Evolutionary conservation across 2,888 invertebrate genomes (phyloP).

Genomic region (Stratiomys singularior): DNA sequence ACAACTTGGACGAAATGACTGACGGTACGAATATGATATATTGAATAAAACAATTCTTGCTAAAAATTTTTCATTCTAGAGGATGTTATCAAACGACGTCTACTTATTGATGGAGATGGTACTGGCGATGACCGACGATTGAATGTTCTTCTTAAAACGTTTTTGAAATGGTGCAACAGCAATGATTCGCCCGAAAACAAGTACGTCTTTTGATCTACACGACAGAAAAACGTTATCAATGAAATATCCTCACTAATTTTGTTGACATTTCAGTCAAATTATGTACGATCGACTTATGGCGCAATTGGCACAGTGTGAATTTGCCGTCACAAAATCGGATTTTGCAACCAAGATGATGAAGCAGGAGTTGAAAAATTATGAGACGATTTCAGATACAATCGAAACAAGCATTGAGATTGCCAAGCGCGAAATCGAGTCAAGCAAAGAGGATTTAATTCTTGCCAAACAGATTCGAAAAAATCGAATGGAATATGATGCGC

Average conservation of each 20-base stretch:
- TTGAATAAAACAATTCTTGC: not conserved
- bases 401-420: conserved; percentile 83
- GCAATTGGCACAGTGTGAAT: conserved; percentile 88
- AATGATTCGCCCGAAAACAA: conserved; percentile 76
- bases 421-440: conserved; percentile 81
- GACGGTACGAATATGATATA: conserved; percentile 10
- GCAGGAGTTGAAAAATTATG: conserved; percentile 86
- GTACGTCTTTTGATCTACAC: conserved; percentile 62
- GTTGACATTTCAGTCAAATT: conserved; percentile 68
- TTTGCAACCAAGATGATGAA: conserved; percentile 83
- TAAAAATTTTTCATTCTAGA: too few relatives aligned
- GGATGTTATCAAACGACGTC: conserved; percentile 89
- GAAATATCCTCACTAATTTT: not conserved
- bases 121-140: conserved; percentile 94
- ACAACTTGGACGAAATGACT: conserved; percentile 19
- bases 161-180: conserved; percentile 82
- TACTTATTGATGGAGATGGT: conserved; percentile 96
- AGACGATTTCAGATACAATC: conserved; percentile 78
- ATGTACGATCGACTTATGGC: conserved; percentile 83
- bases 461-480: conserved; percentile 91
- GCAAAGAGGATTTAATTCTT: conserved; percentile 81
- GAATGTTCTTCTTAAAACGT: conserved; percentile 83
- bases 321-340: conserved; percentile 85
- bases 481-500: conserved; percentile 90
- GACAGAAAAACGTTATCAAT: not conserved